Evolutionary conservation across 2,797 vertebrate genomes (phyloP), one percentile per base, ranked within the genome.

Genomic region (Columba guinea): DNA sequence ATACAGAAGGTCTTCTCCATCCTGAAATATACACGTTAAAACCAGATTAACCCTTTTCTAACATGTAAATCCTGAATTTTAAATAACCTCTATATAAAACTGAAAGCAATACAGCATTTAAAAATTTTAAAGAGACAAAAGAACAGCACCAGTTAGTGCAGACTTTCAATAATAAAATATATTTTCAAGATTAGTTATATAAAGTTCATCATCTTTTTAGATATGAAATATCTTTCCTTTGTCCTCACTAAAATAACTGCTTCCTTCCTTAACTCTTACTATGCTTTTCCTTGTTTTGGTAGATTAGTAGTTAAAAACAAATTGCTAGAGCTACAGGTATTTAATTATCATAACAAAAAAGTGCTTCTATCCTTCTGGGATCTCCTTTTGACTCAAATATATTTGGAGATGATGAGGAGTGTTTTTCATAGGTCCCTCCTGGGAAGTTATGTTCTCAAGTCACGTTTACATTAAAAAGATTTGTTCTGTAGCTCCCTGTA

Each of bases 321-420:
- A 26, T 71, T 75, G 23, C 26, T 90, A 52, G 27, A 78, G 15
- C 7, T 84, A 75, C 32, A 26, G 59, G 17, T 26, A 86, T 90
- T 82, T 84, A 70, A 94, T 96, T 92, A 93, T 10, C 82, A 83
- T 84, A 89, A 86, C 28, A 91, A 91, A 94, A 89, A 91, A 60
- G 18, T 70, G 30, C 44, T 84, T 88, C 9, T 80, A 23, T 78
- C 51, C 81, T 95, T 89, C 18, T 3, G 77, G 64, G 90, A 81
- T 53, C 20, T 35, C 19, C 13, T 73, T 87, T 86, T 89, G 35
- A 84, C 58, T 96, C 79, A 88, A 86, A 90, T 60, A 90, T 20
- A 80, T 93, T 95, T 91, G 93, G 53, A 87, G 44, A 84, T 80
- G 32, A 87, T 91, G 46, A 94, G 71, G 12, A 27, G 21, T 89